phyloP scores from a whole-genome alignment of 2,113 vertebrate genomes.

The Chaenogobius annularis region DNA sequence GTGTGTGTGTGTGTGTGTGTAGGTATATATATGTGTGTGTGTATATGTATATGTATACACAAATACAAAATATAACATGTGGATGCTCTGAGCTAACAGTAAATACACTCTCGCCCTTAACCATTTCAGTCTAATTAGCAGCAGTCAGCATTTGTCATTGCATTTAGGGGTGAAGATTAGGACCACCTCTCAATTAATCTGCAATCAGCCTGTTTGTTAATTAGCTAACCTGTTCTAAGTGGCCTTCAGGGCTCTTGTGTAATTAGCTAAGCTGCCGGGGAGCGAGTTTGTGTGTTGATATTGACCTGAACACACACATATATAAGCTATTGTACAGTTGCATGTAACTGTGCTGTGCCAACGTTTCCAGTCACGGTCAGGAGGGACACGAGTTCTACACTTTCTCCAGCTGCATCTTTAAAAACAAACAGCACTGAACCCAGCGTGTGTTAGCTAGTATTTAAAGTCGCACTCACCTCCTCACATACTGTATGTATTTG shows the following conservation, averaged over 20 bases:
- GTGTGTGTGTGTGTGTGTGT: too few species aligned
- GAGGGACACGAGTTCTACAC: conserved; percentile 42
- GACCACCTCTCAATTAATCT: conserved; percentile 78
- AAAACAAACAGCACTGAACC: conserved; percentile 19
- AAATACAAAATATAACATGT: conserved; percentile 19
- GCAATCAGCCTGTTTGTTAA: conserved; percentile 79
- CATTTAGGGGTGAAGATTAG: conserved; percentile 75
- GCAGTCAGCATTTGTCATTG: conserved; percentile 75
- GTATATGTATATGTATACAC: conserved; percentile 20
- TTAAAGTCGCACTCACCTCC: conserved; percentile 18
- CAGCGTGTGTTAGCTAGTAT: conserved; percentile 17
- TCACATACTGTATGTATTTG: conserved; percentile 43
- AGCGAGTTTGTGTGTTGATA: conserved; percentile 67
- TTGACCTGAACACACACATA: conserved; percentile 60
- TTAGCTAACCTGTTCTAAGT: conserved; percentile 77
- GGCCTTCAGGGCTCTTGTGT: conserved; percentile 74
- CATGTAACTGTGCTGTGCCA: conserved; percentile 16
- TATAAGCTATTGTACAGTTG: conserved; percentile 10
- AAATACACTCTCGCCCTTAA: conserved; percentile 58
- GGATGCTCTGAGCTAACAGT: conserved; percentile 52
- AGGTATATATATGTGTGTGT: too few species aligned
- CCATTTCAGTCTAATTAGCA: conserved; percentile 67
- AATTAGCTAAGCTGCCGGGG: conserved; percentile 76
- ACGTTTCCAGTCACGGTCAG: conserved; percentile 51
- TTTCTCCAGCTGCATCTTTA: conserved; percentile 13